A percentile compares a stretch with the other conserved stretches of the same genome.
Evolutionary conservation across 37 sponge, comb jelly and placozoan species (phyloP).

Genomic region (Ianthella basta): DNA sequence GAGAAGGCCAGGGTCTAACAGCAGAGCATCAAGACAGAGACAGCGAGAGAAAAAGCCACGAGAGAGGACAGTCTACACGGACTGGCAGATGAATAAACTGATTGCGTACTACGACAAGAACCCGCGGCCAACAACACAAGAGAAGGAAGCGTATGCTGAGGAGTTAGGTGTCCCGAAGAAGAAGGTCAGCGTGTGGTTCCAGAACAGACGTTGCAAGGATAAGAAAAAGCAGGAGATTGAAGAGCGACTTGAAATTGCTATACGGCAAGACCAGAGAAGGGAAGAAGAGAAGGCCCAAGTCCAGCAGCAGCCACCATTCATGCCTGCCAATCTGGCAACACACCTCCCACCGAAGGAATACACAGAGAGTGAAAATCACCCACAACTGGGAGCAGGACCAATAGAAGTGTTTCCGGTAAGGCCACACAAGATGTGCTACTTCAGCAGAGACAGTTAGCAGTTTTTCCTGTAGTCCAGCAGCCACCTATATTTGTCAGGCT

Average conservation of each 20-base stretch:
- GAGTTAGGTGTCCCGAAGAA: constrained; percentile 84
- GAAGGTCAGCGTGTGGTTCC: constrained; percentile 97
- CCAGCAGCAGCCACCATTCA: no score
- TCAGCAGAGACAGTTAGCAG: no score
- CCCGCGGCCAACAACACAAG: constrained; percentile 87
- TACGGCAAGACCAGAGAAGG: background rate
- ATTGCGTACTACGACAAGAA: constrained; percentile 80
- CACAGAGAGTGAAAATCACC: no score
- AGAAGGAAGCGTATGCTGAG: constrained; percentile 95
- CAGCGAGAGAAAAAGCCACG: constrained; percentile 79
- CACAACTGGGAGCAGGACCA: no score
- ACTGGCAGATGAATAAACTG: constrained; percentile 88
- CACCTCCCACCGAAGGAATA: no score
- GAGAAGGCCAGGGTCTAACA: background rate
- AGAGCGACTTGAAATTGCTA: constrained; percentile 16
- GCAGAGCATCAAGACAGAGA: background rate
- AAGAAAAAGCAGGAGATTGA: constrained; percentile 90
- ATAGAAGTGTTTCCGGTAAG: no score
- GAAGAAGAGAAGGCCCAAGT: background rate
- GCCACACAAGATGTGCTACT: no score
- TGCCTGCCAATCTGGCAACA: no score
- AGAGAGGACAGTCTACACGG: constrained; percentile 89
- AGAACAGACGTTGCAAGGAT: constrained; percentile 98
- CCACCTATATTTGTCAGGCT: no score
- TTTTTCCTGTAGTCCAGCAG: no score